These are phyloP conservation scores for Cheiracanthium punctorium DNA, from an alignment of 2,888 invertebrate genomes.

Conservation along the genomic window DNA sequence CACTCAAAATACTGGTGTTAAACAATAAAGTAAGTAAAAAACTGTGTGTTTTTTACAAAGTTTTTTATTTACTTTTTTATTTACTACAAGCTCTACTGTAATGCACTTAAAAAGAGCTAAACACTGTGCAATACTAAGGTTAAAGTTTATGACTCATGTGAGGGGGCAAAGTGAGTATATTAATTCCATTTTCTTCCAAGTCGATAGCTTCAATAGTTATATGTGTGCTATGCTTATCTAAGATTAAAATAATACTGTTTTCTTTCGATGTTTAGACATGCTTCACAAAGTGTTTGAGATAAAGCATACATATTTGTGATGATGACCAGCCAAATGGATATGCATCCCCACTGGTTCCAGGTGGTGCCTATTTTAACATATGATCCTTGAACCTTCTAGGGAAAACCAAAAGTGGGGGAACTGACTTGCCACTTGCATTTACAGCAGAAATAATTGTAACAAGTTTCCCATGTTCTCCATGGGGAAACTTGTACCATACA, in stretches of 20 bases:
- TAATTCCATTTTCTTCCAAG: slow-evolving; percentile 75
- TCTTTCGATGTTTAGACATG: slow-evolving; percentile 69
- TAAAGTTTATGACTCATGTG: slow-evolving; percentile 77
- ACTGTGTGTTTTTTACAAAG: too few relatives aligned
- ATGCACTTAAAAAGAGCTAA: slow-evolving; percentile 10
- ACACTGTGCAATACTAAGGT: slow-evolving; percentile 74
- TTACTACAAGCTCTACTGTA: not conserved
- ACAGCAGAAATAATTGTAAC: slow-evolving; percentile 71
- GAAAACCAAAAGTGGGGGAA: slow-evolving; percentile 76
- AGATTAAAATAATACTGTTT: not conserved
- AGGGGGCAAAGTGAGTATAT: slow-evolving; percentile 76
- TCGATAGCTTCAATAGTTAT: slow-evolving; percentile 72
- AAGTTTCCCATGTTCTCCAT: slow-evolving; percentile 5
- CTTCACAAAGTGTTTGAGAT: slow-evolving; percentile 74
- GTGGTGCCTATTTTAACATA: slow-evolving; percentile 82
- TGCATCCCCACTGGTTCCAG: slow-evolving; percentile 80
- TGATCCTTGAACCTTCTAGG: slow-evolving; percentile 77
- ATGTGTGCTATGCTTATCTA: slow-evolving; percentile 74
- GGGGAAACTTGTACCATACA: not conserved
- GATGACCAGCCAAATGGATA: slow-evolving; percentile 74
- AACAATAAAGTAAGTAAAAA: too few relatives aligned
- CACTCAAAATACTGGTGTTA: too few relatives aligned
- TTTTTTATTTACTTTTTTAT: too few relatives aligned
- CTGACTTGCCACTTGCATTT: slow-evolving; percentile 74
- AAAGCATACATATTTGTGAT: slow-evolving; percentile 72